Evolutionary conservation across 1,140 invertebrate genomes (phyloP), one percentile per base, ranked within the genome.

Genomic region (Drosophila setifemur): DNA sequence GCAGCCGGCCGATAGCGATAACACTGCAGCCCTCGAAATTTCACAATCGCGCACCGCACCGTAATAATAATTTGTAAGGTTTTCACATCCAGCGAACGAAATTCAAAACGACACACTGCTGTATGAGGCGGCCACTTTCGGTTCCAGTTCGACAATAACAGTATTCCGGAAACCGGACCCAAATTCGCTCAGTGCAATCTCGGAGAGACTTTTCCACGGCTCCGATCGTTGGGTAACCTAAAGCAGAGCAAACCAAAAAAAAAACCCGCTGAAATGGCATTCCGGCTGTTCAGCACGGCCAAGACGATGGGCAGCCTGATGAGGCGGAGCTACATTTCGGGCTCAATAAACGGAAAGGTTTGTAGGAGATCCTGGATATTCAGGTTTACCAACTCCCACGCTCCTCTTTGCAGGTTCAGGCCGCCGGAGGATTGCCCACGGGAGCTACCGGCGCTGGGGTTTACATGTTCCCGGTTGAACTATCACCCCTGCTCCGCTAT

Each of bases 171-270:
- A 12, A 14, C 11, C 25, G 12, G 8, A 7, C 35, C 54, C 42
- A 86, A 85, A 75, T 86, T 68, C 31, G 52, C 52, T 26, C 53
- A 68, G 60, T 43, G 45, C 52, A 16, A 67, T 7, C 12, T 37
- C 16, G 12, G 42, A 31, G 35, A 58, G 14, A 35, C 16, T 35
- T 19, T 14, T 14, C 19, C 47, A 50, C 48, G 35, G 18, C 23
- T 70, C 72, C 28, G 35, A 78, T 81, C 58, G 81, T 85, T 85
- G 85, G 79, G 74, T 85, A 85, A 81, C 81, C 81, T 82, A 76
- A 64, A 72, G 54, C 37, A 48, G 31, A 40, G 18, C 42, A 33
- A 33, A 31, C 21, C 5, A 5, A 23, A 23, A 23, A 31, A 53
- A 57, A 42, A 44, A 63, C 26, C 18, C 33, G 53, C 28, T 33